Percentiles rank a stretch among this genome's conserved stretches.
Evolutionary conservation across 37 sponge, comb jelly and placozoan species (phyloP).

Genomic region (Tethya wilhelma): DNA sequence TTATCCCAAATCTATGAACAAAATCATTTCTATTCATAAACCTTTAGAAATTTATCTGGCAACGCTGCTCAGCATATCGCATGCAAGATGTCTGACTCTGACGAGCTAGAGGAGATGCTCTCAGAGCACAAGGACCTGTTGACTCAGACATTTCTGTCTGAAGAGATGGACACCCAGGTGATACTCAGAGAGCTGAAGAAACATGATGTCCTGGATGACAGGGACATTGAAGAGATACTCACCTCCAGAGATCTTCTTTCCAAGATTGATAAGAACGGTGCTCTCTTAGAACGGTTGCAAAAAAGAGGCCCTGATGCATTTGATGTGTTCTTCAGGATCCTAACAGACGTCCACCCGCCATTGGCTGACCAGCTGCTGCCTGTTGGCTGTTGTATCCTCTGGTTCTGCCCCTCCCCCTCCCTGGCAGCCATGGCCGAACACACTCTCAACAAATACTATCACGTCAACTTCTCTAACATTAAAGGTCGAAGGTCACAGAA

Average conservation of each 20-base stretch:
- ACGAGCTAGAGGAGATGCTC: not conserved
- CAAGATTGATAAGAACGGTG: not conserved
- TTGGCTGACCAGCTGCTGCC: constrained; percentile 13
- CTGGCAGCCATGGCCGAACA: constrained; percentile 24
- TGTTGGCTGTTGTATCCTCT: constrained; percentile 22
- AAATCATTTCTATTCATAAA: too few relatives aligned
- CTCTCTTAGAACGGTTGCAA: not conserved
- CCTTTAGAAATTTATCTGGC: too few relatives aligned
- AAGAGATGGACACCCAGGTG: constrained; percentile 1
- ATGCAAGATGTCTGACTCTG: not conserved
- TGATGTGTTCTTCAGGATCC: not conserved
- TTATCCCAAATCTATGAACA: too few relatives aligned
- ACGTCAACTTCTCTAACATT: not conserved
- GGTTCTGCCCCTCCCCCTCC: not conserved
- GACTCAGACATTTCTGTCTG: not conserved
- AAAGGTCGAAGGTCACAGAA: not conserved
- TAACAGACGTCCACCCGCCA: not conserved
- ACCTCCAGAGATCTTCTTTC: not conserved
- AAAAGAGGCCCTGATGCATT: not conserved
- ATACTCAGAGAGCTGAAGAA: not conserved
- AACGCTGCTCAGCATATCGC: too few relatives aligned
- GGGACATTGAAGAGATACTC: not conserved
- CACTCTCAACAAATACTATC: constrained; percentile 1
- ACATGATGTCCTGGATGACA: not conserved
- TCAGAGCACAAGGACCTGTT: not conserved